A percentile compares a stretch with the other conserved stretches of the same genome.
Evolutionary conservation across 30 jellyfish, hydroid and myxozoan species (phyloP).

Genomic region (Euphysa ruthae): DNA sequence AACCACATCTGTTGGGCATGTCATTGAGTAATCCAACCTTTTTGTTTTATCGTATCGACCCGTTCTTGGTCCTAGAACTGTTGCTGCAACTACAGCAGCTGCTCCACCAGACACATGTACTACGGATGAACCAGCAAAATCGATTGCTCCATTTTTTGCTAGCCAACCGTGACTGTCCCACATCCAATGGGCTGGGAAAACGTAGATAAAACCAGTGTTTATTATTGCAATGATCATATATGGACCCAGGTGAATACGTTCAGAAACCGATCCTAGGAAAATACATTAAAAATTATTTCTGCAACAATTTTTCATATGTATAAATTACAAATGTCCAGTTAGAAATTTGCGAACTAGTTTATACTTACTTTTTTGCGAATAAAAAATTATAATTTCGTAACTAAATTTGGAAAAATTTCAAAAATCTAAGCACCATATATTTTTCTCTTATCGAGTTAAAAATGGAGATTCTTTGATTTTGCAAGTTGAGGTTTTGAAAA

Average conservation of each 20-base stretch:
- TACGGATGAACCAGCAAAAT: conserved; percentile 34
- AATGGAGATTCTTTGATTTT: too few species aligned
- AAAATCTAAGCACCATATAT: too few species aligned
- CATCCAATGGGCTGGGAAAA: conserved; percentile 55
- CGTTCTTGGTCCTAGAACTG: conserved; percentile 32
- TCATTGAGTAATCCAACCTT: neutral
- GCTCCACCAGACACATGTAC: conserved; percentile 61
- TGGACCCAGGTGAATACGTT: conserved; percentile 17
- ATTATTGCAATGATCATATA: conserved; percentile 17
- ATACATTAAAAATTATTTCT: too few species aligned
- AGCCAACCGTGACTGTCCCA: conserved; percentile 50
- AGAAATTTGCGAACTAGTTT: too few species aligned
- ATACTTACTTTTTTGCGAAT: too few species aligned
- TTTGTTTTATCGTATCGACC: conserved; percentile 17
- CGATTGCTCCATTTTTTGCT: conserved; percentile 12
- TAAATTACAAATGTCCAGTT: too few species aligned
- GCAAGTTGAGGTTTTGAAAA: too few species aligned
- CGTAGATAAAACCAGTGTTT: conserved; percentile 11
- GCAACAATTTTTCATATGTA: too few species aligned
- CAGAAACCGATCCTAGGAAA: conserved; percentile 41
- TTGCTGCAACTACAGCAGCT: conserved; percentile 43
- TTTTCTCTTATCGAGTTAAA: too few species aligned
- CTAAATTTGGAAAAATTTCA: too few species aligned
- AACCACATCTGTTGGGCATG: conserved; percentile 29
- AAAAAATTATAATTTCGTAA: too few species aligned